These are phyloP conservation scores for Brotogeris chrysoptera DNA, from an alignment of 2,797 vertebrate genomes.

Conservation along the genomic window DNA sequence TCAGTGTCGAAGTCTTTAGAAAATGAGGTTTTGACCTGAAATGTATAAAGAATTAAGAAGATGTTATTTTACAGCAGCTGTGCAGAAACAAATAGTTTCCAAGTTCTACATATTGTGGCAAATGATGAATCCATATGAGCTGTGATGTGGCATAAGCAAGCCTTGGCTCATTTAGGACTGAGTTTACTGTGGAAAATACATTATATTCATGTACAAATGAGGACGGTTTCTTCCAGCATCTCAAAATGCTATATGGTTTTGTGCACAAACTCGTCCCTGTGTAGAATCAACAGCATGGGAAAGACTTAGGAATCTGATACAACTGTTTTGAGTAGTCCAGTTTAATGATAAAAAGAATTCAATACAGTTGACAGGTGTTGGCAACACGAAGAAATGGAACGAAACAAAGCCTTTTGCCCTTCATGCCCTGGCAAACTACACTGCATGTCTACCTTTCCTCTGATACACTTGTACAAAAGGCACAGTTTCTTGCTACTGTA, in stretches of 20 bases:
- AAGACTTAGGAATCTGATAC: slow-evolving; percentile 5
- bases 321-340: not conserved
- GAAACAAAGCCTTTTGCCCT: not conserved
- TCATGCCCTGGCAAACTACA: not conserved
- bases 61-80: not conserved
- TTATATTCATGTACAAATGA: not conserved
- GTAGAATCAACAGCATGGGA: not conserved
- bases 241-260: not conserved
- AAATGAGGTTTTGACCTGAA: not conserved
- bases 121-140: not conserved
- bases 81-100: not conserved
- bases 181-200: not conserved
- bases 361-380: not conserved
- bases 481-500: not conserved
- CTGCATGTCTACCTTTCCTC: not conserved
- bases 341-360: not conserved
- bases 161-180: not conserved
- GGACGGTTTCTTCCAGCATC: not conserved
- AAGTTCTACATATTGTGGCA: not conserved
- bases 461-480: not conserved
- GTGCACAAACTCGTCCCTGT: slow-evolving; percentile 1
- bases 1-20: not conserved
- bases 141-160: not conserved
- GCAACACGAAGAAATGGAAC: not conserved
- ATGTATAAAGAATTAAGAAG: not conserved